phyloP scores from a whole-genome alignment of 2,113 vertebrate species.

The Polypterus bichir region DNA sequence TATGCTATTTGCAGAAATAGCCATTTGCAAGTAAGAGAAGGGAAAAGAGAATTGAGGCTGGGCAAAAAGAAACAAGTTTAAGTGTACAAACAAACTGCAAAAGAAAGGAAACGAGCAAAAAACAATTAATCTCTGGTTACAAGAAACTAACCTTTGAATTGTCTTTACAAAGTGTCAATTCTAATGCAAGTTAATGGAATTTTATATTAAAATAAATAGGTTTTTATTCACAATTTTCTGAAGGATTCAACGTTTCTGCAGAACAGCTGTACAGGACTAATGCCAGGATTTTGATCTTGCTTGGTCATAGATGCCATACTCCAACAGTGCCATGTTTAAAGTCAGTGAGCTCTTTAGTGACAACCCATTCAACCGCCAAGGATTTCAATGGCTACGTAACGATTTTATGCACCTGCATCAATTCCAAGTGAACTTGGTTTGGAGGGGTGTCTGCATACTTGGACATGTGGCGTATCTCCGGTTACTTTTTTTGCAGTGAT shows the following conservation, averaged over 20 bases:
- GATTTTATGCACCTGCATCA: too few species aligned
- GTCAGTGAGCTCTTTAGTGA: too few species aligned
- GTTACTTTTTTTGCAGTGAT: too few species aligned
- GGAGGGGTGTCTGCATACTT: too few species aligned
- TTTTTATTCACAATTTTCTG: slow-evolving; percentile 39
- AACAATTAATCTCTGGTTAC: neutral
- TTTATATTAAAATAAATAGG: slow-evolving; percentile 43
- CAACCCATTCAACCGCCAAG: too few species aligned
- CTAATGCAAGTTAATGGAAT: slow-evolving; percentile 37
- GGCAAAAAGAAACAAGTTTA: slow-evolving; percentile 18
- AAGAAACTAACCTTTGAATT: neutral
- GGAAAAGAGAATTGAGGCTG: too few species aligned
- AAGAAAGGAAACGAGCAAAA: too few species aligned
- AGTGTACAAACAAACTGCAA: slow-evolving; percentile 12
- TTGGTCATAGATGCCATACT: too few species aligned
- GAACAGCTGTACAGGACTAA: slow-evolving; percentile 26
- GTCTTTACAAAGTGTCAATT: slow-evolving; percentile 7
- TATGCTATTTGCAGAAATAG: neutral
- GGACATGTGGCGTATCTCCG: too few species aligned
- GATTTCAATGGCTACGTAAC: too few species aligned
- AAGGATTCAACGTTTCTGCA: slow-evolving; percentile 19
- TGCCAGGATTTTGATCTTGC: slow-evolving; percentile 48
- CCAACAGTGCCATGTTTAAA: too few species aligned
- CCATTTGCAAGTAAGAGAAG: neutral
- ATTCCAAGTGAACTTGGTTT: too few species aligned